Evolutionary conservation across 2,888 invertebrate species (phyloP).

Genomic region (Tipula unca): DNA sequence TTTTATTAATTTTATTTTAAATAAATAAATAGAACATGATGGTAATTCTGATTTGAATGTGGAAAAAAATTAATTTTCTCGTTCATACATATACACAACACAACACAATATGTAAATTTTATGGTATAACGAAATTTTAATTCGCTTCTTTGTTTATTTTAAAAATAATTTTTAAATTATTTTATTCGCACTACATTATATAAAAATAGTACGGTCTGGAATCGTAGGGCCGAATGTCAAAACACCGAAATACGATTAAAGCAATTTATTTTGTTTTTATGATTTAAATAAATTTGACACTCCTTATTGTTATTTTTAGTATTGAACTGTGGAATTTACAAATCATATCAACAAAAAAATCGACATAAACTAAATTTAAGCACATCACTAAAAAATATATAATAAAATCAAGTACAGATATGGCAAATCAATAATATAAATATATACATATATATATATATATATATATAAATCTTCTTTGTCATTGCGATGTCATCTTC

Average conservation of each 20-base stretch:
- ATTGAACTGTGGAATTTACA: background rate
- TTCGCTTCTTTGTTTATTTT: background rate
- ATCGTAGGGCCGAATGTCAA: background rate
- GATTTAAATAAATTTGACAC: too few species aligned
- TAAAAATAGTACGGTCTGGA: background rate
- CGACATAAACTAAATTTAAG: background rate
- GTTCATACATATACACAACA: background rate
- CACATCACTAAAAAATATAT: background rate
- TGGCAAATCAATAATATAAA: slow-evolving; percentile 14
- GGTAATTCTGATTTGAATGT: background rate
- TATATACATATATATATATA: too few species aligned
- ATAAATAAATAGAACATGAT: background rate
- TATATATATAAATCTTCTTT: background rate
- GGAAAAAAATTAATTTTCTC: background rate
- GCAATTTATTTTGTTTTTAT: too few species aligned
- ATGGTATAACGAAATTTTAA: background rate
- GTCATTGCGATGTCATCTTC: background rate
- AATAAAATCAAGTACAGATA: background rate
- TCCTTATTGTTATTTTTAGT: background rate
- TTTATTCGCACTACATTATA: background rate
- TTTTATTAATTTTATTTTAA: background rate
- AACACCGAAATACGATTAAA: background rate
- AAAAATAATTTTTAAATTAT: background rate
- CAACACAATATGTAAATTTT: background rate
- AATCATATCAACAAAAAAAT: background rate